These are phyloP conservation scores for Rhynchotus rufescens DNA, from an alignment of 2,797 vertebrate species.

Conservation along the genomic window DNA sequence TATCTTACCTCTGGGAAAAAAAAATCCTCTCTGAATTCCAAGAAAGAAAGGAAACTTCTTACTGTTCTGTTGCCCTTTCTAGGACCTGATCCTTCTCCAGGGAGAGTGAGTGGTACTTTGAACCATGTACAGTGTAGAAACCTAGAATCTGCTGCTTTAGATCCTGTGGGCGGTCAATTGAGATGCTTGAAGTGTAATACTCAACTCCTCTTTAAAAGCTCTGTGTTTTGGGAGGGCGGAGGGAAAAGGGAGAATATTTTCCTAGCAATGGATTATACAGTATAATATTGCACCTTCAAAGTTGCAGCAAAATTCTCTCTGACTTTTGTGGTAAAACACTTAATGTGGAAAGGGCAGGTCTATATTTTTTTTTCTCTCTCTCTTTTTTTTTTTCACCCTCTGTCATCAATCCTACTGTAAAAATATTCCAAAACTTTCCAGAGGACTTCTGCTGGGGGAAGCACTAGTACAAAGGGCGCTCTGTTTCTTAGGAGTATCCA, in stretches of 20 bases:
- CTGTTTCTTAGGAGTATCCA: slow-evolving; percentile 70
- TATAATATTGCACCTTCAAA: background rate
- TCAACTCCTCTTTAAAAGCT: background rate
- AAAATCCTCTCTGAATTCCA: background rate
- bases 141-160: background rate
- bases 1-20: background rate
- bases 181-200: background rate
- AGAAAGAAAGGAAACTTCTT: background rate
- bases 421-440: slow-evolving; percentile 57
- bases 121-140: background rate
- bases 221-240: background rate
- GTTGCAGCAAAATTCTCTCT: background rate
- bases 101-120: background rate
- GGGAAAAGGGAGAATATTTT: background rate
- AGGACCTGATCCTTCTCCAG: background rate
- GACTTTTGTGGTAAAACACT: background rate
- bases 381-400: background rate
- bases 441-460: background rate
- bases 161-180: background rate
- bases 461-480: slow-evolving; percentile 51
- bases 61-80: background rate
- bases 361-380: background rate
- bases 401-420: slow-evolving; percentile 21
- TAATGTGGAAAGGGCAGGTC: background rate
- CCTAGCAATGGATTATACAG: background rate